These are phyloP conservation scores for Tipula lateralis DNA, from an alignment of 2,888 invertebrate species.

Conservation along the genomic window DNA sequence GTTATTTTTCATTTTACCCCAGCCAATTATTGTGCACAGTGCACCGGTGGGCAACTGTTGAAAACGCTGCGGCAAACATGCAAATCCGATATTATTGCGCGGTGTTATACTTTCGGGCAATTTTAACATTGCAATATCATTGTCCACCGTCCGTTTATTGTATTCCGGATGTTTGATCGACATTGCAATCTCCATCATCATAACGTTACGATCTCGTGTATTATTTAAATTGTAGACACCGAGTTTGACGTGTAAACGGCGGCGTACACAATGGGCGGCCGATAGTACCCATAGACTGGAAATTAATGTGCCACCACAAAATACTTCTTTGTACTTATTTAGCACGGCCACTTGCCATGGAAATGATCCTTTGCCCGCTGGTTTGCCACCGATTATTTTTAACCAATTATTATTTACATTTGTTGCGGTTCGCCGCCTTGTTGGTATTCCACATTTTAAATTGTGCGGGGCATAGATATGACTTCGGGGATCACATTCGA, in stretches of 20 bases:
- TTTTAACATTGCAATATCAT: slow-evolving; percentile 84
- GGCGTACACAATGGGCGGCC: slow-evolving; percentile 80
- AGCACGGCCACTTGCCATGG: slow-evolving; percentile 93
- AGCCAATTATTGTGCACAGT: slow-evolving; percentile 82
- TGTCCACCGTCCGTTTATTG: slow-evolving; percentile 83
- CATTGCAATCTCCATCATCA: slow-evolving; percentile 68
- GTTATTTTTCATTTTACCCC: slow-evolving; percentile 78
- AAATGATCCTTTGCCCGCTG: slow-evolving; percentile 78
- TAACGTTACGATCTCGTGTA: slow-evolving; percentile 65
- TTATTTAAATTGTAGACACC: slow-evolving; percentile 80
- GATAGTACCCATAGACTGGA: slow-evolving; percentile 80
- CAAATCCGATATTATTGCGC: slow-evolving; percentile 56
- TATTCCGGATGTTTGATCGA: slow-evolving; percentile 79
- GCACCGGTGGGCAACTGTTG: slow-evolving; percentile 61
- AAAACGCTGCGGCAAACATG: slow-evolving; percentile 72
- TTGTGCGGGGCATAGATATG: slow-evolving; percentile 46
- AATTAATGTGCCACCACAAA: slow-evolving; percentile 82
- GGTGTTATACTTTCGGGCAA: slow-evolving; percentile 44
- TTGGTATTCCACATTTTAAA: slow-evolving; percentile 46
- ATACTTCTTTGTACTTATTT: slow-evolving; percentile 80
- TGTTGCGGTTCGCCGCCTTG: slow-evolving; percentile 39
- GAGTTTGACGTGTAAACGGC: slow-evolving; percentile 70
- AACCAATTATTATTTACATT: slow-evolving; percentile 56
- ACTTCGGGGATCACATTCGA: slow-evolving; percentile 43
- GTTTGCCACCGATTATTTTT: slow-evolving; percentile 81